Evolutionary conservation across 2,797 vertebrate species (phyloP), one percentile per base, ranked within the genome.

Genomic region (Chrosomus eos): DNA sequence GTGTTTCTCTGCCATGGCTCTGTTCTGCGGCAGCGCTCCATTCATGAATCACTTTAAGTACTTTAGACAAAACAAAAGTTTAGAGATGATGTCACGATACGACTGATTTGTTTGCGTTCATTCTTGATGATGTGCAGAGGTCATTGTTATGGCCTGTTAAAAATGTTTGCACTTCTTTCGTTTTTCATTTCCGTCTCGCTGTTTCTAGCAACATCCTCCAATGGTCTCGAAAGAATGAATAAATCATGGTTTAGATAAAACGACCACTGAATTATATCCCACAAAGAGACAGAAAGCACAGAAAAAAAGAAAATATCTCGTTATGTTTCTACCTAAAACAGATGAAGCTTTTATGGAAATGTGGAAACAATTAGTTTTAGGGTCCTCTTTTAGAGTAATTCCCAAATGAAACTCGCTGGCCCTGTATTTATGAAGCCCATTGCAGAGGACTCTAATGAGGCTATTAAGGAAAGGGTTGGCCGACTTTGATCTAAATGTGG

Each of bases 401-500:
- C 97, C 97, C 97, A 95, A 93, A 96, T 95, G 97, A 98, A 97
- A 97, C 93, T 95, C 94, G 92, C 96, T 94, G 96, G 94, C 93
- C 95, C 94, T 93, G 93, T 96, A 96, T 97, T 98, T 96, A 95
- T 96, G 95, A 96, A 97, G 96, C 95, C 95, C 93, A 92, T 96
- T 96, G 97, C 97, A 95, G 95, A 88, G 95, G 93, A 93, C 94
- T 96, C 97, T 99, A 98, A 99, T 98, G 98, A 99, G 97, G 97
- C 97, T 99, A 99, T 99, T 98, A 98, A 97, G 96, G 94, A 87
- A 94, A 96, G 95, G 95, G 95, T 96, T 95, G 95, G 95, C 93
- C 92, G 95, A 94, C 97, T 99, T 99, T 99, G 98, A 99, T 99
- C 97, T 98, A 94, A 96, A 97, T 93, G 94, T 97, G 95, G 97